Conservation (phyloP, 1,140 invertebrate genomes). For the Zaprionus taronus region DNA sequence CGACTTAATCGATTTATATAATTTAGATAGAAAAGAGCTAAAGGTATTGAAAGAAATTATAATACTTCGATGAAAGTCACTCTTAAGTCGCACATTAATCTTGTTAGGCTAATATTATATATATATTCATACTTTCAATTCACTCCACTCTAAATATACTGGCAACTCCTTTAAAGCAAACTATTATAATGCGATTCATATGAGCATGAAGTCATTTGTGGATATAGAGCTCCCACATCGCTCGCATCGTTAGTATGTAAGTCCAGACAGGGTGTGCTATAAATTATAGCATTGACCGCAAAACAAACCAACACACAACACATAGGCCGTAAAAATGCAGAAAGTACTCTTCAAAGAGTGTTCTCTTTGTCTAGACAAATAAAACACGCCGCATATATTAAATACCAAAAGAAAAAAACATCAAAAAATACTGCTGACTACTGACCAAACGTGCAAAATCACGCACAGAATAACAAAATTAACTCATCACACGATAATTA, state of each 20-base stretch:
- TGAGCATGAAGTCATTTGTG: slow-evolving; percentile 6
- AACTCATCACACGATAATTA: slow-evolving; percentile 57
- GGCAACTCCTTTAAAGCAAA: not conserved
- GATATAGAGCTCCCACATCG: slow-evolving; percentile 8
- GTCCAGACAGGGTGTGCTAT: slow-evolving; percentile 11
- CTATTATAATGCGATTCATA: not conserved
- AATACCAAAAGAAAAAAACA: slow-evolving; percentile 12
- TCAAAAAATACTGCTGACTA: slow-evolving; percentile 15
- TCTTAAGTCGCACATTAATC: too few relatives aligned
- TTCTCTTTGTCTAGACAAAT: slow-evolving; percentile 38
- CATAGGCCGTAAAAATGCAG: slow-evolving; percentile 14
- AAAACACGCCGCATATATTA: slow-evolving; percentile 29
- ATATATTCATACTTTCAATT: not conserved
- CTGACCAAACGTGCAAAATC: slow-evolving; percentile 44
- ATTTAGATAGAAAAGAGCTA: too few relatives aligned
- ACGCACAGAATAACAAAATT: slow-evolving; percentile 37
- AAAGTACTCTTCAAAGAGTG: slow-evolving; percentile 7
- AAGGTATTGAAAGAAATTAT: too few relatives aligned
- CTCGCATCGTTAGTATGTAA: not conserved
- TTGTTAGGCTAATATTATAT: too few relatives aligned
- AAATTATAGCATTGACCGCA: slow-evolving; percentile 48
- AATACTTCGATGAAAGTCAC: too few relatives aligned
- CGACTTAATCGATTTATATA: too few relatives aligned
- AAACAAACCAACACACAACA: slow-evolving; percentile 19
- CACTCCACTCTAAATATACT: not conserved